phyloP scores from a whole-genome alignment of 1,140 invertebrate genomes.

The Scaptomyza montana region DNA sequence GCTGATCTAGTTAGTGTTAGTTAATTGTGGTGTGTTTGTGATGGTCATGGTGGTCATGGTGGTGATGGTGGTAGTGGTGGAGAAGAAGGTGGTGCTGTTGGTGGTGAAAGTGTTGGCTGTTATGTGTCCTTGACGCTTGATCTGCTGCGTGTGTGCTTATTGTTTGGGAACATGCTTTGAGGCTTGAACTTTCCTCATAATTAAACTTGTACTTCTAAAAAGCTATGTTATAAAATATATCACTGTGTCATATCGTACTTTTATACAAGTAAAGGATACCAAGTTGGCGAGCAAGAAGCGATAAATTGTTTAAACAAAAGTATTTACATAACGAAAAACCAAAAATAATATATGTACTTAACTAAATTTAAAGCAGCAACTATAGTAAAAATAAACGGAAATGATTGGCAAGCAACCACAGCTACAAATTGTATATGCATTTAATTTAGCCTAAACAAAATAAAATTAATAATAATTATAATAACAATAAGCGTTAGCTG shows the following conservation, averaged over 20 bases:
- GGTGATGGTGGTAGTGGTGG: constrained; percentile 2
- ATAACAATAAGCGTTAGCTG: constrained; percentile 39
- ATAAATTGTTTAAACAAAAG: constrained; percentile 62
- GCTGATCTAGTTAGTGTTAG: constrained; percentile 43
- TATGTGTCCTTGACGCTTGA: constrained; percentile 30
- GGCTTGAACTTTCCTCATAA: constrained; percentile 53
- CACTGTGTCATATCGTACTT: constrained; percentile 82
- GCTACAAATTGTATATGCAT: constrained; percentile 79
- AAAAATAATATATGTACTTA: constrained; percentile 41
- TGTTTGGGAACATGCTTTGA: constrained; percentile 33
- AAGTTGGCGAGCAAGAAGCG: constrained; percentile 40
- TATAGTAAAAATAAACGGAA: constrained; percentile 65
- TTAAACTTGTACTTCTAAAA: constrained; percentile 69
- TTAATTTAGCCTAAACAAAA: constrained; percentile 66
- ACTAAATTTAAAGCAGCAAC: constrained; percentile 74
- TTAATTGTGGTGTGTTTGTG: constrained; percentile 41
- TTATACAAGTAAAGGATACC: constrained; percentile 65
- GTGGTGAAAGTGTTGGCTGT: constrained; percentile 12
- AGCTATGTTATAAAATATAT: constrained; percentile 72
- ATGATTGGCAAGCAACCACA: constrained; percentile 62
- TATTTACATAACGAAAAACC: constrained; percentile 53
- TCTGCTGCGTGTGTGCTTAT: constrained; percentile 41
- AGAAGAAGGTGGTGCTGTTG: constrained; percentile 1
- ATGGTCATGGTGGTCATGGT: constrained; percentile 20
- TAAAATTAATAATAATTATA: constrained; percentile 21